Percentiles rank a stretch among this genome's conserved stretches.
Conservation (phyloP, 2,113 vertebrate species). For the Pholis gunnellus region DNA sequence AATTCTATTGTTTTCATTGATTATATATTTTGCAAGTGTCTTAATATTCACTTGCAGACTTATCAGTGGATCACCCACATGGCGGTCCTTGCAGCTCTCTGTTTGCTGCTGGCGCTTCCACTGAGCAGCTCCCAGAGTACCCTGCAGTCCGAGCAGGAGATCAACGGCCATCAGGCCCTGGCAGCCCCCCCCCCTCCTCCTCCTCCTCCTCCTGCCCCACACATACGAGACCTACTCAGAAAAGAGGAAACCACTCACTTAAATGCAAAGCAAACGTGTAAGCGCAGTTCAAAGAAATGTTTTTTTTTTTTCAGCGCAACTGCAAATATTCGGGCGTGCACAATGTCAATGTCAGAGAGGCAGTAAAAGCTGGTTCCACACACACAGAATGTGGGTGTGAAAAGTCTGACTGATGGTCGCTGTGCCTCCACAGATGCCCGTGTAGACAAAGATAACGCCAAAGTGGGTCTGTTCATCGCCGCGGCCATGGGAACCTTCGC, state of each 20-base stretch:
- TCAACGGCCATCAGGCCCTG: conserved; percentile 31
- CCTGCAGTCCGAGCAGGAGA: conserved; percentile 55
- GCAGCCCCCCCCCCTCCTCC: conserved; percentile 19
- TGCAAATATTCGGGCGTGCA: not conserved
- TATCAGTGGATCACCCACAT: conserved; percentile 37
- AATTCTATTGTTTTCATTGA: not conserved
- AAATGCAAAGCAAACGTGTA: conserved; percentile 65
- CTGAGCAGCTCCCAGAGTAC: conserved; percentile 71
- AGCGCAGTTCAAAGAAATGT: conserved; percentile 23
- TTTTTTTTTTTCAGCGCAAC: not conserved
- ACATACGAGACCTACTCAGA: conserved; percentile 39
- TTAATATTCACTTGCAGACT: not conserved
- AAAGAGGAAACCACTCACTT: conserved; percentile 51
- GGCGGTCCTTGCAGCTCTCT: conserved; percentile 54
- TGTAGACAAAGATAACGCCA: conserved; percentile 67
- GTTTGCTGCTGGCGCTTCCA: conserved; percentile 66
- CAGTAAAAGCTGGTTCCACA: not conserved
- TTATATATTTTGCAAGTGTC: not conserved
- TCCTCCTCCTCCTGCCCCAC: conserved; percentile 33
- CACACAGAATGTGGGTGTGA: not conserved
- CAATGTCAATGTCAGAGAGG: not conserved
- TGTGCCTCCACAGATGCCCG: conserved; percentile 59
- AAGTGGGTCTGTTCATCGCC: conserved; percentile 81
- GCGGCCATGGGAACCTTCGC: conserved; percentile 78
- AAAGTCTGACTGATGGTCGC: not conserved